Conservation (phyloP, 1,140 invertebrate genomes). For the Mylabris phalerata region DNA sequence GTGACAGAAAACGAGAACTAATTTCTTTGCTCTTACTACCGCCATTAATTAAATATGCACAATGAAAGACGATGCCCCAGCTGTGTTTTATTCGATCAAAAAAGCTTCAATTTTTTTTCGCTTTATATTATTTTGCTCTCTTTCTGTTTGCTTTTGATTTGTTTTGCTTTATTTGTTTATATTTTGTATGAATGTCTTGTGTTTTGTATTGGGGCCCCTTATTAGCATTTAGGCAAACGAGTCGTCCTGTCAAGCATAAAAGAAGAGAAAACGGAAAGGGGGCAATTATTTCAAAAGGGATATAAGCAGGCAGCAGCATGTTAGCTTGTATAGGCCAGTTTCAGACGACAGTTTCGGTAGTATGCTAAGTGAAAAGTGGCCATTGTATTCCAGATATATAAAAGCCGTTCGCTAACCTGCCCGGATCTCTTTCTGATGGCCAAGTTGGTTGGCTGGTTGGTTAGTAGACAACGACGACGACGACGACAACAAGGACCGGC, state of each 20-base stretch:
- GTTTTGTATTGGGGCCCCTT: slow-evolving; percentile 9
- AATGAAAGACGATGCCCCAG: no score
- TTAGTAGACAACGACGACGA: no score
- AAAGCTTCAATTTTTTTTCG: no score
- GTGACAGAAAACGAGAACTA: no score
- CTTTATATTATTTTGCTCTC: neutral
- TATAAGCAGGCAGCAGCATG: neutral
- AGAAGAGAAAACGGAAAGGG: slow-evolving; percentile 12
- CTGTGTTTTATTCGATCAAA: no score
- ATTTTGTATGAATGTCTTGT: neutral
- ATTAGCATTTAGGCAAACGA: slow-evolving; percentile 36
- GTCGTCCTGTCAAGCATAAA: slow-evolving; percentile 7
- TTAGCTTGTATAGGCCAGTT: slow-evolving; percentile 17
- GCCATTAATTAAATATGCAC: no score
- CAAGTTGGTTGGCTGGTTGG: no score
- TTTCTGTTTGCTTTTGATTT: no score
- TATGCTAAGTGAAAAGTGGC: slow-evolving; percentile 38
- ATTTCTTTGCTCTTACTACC: no score
- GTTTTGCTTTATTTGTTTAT: neutral
- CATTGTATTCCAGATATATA: slow-evolving; percentile 38
- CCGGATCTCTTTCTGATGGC: no score
- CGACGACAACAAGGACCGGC: no score
- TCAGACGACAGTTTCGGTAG: slow-evolving; percentile 28
- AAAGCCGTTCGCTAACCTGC: neutral
- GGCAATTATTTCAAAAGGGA: slow-evolving; percentile 31